Percentiles rank a stretch among this genome's conserved stretches.
Evolutionary conservation across 2,113 vertebrate genomes (phyloP).

Genomic region (Edolisoma coerulescens): DNA sequence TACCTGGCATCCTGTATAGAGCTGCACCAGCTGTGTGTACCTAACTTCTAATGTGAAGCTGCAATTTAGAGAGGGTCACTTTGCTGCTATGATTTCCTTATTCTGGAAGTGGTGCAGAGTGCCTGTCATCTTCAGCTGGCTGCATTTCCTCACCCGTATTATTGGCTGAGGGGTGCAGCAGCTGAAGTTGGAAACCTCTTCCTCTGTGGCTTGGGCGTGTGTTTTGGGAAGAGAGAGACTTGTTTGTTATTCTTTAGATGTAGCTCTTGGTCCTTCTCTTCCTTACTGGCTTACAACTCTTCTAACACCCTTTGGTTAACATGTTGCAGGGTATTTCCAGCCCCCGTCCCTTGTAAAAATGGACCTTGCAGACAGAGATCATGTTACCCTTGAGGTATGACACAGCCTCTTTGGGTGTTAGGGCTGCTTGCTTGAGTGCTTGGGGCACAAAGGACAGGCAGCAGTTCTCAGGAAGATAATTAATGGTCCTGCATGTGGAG

Average conservation of each 20-base stretch:
- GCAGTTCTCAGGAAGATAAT: not conserved
- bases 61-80: not conserved
- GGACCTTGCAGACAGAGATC: not conserved
- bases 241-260: not conserved
- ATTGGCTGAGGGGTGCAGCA: not conserved
- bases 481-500: not conserved
- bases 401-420: not conserved
- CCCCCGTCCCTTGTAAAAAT: not conserved
- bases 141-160: fast-evolving
- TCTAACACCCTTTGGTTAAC: not conserved
- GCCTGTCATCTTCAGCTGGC: not conserved
- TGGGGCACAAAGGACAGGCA: not conserved
- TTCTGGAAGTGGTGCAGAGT: not conserved
- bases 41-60: not conserved
- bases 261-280: not conserved
- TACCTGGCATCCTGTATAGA: not conserved
- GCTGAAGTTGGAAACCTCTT: not conserved
- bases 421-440: not conserved
- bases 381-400: not conserved
- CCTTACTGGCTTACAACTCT: not conserved
- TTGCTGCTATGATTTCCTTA: not conserved
- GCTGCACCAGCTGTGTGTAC: fast-evolving
- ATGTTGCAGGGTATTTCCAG: not conserved
- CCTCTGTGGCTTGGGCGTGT: not conserved
- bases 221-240: not conserved